Evolutionary conservation across 2,113 vertebrate species (phyloP).

Genomic region (Tenrec ecaudatus): DNA sequence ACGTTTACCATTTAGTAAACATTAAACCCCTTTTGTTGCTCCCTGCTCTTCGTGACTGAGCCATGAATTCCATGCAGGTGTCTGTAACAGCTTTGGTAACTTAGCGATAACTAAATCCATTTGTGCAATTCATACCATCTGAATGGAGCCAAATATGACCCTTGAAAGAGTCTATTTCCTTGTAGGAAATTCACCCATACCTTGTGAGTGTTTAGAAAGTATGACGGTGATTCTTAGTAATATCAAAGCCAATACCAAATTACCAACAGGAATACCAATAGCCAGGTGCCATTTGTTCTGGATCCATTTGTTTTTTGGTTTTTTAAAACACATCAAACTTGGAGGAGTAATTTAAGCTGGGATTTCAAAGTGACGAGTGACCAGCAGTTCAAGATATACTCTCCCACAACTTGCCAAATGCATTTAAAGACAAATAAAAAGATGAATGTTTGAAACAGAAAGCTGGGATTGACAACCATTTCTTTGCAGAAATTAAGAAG

Average conservation of each 20-base stretch:
- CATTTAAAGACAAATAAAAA: conserved; percentile 28
- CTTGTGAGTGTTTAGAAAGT: conserved; percentile 35
- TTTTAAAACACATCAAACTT: background rate
- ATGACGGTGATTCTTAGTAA: conserved; percentile 34
- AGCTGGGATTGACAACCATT: background rate
- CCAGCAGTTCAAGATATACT: background rate
- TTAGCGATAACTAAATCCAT: background rate
- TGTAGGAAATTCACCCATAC: conserved; percentile 41
- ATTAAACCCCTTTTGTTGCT: background rate
- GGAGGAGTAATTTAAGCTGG: background rate
- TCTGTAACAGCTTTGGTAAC: conserved; percentile 1
- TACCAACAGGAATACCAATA: background rate
- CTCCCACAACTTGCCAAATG: conserved; percentile 6
- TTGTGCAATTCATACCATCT: background rate
- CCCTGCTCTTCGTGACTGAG: background rate
- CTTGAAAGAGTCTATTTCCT: background rate
- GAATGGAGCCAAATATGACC: background rate
- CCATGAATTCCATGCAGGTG: background rate
- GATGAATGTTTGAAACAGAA: conserved; percentile 30
- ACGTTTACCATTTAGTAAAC: background rate
- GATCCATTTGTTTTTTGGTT: too few species aligned
- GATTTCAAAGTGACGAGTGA: conserved; percentile 28
- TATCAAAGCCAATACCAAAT: background rate
- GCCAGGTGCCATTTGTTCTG: background rate
- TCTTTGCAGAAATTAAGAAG: conserved; percentile 33